Conservation (phyloP, 2,113 vertebrate genomes). For the Prunella himalayana region DNA sequence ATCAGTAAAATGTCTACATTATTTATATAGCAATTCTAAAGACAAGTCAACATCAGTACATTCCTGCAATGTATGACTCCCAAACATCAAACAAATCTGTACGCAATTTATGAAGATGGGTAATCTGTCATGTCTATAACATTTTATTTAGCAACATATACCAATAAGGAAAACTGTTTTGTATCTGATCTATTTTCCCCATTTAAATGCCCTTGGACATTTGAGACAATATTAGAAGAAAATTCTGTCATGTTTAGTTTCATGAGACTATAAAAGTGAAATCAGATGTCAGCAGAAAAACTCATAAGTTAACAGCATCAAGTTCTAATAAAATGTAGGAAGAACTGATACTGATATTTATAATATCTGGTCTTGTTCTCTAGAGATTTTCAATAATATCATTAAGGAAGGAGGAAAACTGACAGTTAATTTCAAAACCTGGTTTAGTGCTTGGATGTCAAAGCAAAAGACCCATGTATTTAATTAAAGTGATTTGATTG, state of each 20-base stretch:
- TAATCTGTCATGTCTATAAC: not conserved
- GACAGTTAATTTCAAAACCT: not conserved
- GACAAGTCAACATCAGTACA: not conserved
- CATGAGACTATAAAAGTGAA: conserved; percentile 6
- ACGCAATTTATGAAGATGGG: not conserved
- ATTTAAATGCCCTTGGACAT: conserved; percentile 1
- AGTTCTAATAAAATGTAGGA: conserved; percentile 14
- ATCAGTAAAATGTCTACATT: not conserved
- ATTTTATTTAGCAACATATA: conserved; percentile 5
- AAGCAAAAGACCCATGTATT: not conserved
- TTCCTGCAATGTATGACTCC: not conserved
- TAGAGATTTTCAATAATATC: not conserved
- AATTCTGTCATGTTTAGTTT: conserved; percentile 38
- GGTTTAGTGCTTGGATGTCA: not conserved
- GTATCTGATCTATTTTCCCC: not conserved
- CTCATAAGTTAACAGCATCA: not conserved
- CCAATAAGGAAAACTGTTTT: not conserved
- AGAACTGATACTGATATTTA: not conserved
- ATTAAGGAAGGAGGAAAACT: not conserved
- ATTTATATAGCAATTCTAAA: conserved; percentile 1
- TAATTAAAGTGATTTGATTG: not conserved
- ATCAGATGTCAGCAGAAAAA: conserved; percentile 23
- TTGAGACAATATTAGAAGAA: conserved; percentile 15
- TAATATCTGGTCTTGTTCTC: not conserved
- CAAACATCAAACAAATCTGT: not conserved